phyloP scores from a whole-genome alignment of 2,888 invertebrate species.

The Synergus umbraculus region DNA sequence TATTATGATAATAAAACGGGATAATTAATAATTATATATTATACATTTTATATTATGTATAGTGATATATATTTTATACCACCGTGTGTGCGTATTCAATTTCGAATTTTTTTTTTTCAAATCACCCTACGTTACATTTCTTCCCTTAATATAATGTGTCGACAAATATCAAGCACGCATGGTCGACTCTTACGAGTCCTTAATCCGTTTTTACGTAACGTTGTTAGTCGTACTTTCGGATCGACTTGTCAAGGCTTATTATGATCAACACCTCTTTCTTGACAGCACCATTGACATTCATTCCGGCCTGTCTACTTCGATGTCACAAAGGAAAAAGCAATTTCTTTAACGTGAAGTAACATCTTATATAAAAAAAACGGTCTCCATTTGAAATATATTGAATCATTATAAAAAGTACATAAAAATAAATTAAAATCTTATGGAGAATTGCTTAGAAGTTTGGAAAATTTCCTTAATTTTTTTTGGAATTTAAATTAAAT shows the following conservation, averaged over 20 bases:
- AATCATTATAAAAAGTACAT: too few relatives aligned
- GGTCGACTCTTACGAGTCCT: not conserved
- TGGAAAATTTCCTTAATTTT: too few relatives aligned
- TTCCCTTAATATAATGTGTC: not conserved
- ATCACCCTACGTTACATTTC: not conserved
- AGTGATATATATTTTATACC: too few relatives aligned
- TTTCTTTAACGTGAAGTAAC: not conserved
- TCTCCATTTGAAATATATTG: too few relatives aligned
- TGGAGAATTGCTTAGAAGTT: too few relatives aligned
- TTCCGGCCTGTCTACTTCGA: not conserved
- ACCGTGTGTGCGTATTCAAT: too few relatives aligned
- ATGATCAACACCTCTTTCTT: not conserved
- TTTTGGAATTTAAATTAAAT: too few relatives aligned
- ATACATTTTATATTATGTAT: too few relatives aligned
- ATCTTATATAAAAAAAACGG: not conserved
- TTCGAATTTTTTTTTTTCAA: too few relatives aligned
- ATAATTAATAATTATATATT: too few relatives aligned
- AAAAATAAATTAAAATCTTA: too few relatives aligned
- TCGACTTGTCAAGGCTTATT: not conserved
- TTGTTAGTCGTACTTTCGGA: not conserved
- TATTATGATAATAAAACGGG: too few relatives aligned
- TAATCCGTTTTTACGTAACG: slow-evolving; percentile 11
- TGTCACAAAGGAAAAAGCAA: not conserved
- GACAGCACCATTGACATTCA: slow-evolving; percentile 4
- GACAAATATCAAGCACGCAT: slow-evolving; percentile 10